Percentiles rank a stretch among this genome's conserved stretches.
phyloP scores from a whole-genome alignment of 2,113 vertebrate species.

The Percopsis transmontana region DNA sequence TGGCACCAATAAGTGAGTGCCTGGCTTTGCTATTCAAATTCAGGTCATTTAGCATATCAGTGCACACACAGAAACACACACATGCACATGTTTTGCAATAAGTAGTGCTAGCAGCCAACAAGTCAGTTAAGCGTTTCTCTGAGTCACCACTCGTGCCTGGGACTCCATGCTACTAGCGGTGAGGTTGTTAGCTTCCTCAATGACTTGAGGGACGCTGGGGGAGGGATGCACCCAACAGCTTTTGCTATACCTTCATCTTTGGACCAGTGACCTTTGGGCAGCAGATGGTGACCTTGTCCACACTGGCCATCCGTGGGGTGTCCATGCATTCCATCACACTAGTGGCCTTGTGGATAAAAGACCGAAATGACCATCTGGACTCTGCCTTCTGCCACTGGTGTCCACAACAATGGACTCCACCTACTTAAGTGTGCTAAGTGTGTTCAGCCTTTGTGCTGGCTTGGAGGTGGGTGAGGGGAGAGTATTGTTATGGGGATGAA shows the following conservation, averaged over 20 bases:
- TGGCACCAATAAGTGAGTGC: too few species aligned
- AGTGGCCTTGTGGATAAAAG: conserved; percentile 50
- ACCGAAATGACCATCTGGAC: conserved; percentile 68
- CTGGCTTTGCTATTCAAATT: too few species aligned
- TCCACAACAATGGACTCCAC: conserved; percentile 56
- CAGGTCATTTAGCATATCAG: too few species aligned
- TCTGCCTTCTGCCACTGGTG: conserved; percentile 44
- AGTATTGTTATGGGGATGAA: conserved; percentile 12
- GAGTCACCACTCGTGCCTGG: not conserved
- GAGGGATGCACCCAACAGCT: conserved; percentile 26
- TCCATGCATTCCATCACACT: conserved; percentile 67
- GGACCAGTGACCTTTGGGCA: conserved; percentile 54
- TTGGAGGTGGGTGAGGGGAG: conserved; percentile 32
- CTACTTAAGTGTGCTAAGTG: conserved; percentile 67
- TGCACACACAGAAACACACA: too few species aligned
- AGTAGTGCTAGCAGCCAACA: not conserved
- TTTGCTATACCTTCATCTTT: not conserved
- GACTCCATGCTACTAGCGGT: not conserved
- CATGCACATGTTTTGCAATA: too few species aligned
- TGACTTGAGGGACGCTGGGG: not conserved
- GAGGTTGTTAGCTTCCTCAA: not conserved
- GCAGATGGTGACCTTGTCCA: conserved; percentile 71
- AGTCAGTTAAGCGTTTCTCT: not conserved
- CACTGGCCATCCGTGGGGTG: conserved; percentile 50
- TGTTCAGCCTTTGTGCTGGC: conserved; percentile 48